A percentile compares a stretch with the other conserved stretches of the same genome.
These are phyloP conservation scores for Agriopis aurantiaria DNA, from an alignment of 2,888 invertebrate genomes.

Conservation along the genomic window DNA sequence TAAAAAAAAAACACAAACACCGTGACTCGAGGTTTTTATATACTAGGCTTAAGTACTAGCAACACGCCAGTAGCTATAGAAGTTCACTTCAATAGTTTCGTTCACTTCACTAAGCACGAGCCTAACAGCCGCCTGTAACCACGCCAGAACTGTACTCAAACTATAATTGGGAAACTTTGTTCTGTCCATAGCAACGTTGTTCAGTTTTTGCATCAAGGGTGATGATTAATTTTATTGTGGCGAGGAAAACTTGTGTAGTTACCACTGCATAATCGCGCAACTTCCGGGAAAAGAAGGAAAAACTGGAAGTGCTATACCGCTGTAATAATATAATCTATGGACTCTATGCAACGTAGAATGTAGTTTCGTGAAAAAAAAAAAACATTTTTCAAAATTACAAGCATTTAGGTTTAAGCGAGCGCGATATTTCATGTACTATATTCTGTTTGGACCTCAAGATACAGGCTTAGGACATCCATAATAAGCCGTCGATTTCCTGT, in stretches of 20 bases:
- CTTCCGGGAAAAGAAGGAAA: conserved; percentile 3
- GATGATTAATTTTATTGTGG: conserved; percentile 17
- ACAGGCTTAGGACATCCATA: no score
- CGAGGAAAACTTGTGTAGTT: conserved; percentile 8
- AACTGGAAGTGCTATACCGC: not conserved
- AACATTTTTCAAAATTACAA: not conserved
- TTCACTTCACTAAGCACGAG: not conserved
- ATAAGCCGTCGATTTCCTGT: no score
- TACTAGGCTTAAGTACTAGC: no score
- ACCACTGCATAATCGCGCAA: conserved; percentile 1
- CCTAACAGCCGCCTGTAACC: not conserved
- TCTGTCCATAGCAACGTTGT: conserved; percentile 32
- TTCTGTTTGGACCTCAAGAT: no score
- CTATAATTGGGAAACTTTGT: conserved; percentile 44
- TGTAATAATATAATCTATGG: not conserved
- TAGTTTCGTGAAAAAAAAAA: not conserved
- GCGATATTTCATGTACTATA: no score
- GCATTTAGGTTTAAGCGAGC: no score
- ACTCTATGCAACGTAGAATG: not conserved
- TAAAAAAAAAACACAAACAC: no score
- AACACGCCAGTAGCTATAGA: not conserved
- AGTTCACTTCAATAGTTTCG: not conserved
- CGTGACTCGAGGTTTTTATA: no score
- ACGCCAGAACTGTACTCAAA: conserved; percentile 24
- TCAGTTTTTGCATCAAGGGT: conserved; percentile 30